These are phyloP conservation scores for Leptinotarsa defecta DNA, from an alignment of 1,140 invertebrate genomes.

Conservation along the genomic window DNA sequence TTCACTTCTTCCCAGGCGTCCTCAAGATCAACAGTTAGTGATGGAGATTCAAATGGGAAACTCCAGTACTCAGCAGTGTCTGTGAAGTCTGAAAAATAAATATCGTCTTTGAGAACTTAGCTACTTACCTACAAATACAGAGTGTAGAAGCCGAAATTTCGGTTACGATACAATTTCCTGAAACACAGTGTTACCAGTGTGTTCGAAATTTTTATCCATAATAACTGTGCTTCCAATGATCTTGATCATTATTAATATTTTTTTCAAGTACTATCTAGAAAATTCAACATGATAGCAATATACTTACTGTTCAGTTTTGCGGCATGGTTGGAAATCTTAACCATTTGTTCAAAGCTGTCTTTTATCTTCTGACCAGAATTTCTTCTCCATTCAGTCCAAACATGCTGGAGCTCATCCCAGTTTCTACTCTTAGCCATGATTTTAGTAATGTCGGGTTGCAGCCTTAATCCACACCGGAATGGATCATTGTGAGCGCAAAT, in stretches of 20 bases:
- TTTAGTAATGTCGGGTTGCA: slow-evolving; percentile 77
- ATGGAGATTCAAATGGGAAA: slow-evolving; percentile 76
- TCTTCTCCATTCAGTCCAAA: slow-evolving; percentile 87
- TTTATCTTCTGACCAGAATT: slow-evolving; percentile 78
- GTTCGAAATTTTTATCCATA: no score
- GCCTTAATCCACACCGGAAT: slow-evolving; percentile 75
- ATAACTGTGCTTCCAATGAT: no score
- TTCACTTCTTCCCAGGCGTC: slow-evolving; percentile 81
- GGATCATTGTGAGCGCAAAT: slow-evolving; percentile 84
- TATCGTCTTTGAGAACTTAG: not conserved
- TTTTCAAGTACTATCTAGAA: no score
- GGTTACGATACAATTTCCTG: no score
- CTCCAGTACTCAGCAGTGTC: slow-evolving; percentile 83
- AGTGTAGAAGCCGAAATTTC: no score
- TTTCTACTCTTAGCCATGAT: slow-evolving; percentile 76
- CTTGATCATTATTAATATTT: no score
- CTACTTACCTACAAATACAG: no score
- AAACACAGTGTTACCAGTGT: no score
- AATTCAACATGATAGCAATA: not conserved
- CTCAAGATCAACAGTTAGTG: slow-evolving; percentile 76
- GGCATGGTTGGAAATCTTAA: slow-evolving; percentile 84
- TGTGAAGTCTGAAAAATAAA: slow-evolving; percentile 70
- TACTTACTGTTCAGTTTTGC: slow-evolving; percentile 82
- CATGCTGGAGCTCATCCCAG: slow-evolving; percentile 82
- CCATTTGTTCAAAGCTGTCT: slow-evolving; percentile 80